phyloP scores from a whole-genome alignment of 2,888 invertebrate genomes.

The Polia nebulosa region DNA sequence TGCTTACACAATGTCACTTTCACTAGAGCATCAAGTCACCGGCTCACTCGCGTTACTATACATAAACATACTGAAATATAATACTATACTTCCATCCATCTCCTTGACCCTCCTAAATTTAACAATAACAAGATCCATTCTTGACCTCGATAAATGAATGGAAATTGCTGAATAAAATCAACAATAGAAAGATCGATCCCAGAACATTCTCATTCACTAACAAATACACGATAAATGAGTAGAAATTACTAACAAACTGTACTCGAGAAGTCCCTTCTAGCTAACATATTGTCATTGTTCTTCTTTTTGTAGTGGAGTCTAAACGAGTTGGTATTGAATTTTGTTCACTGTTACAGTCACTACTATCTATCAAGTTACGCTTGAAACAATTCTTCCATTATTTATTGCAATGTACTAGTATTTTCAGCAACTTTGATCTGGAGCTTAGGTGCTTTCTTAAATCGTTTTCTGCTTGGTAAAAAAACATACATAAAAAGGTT shows the following conservation, averaged over 20 bases:
- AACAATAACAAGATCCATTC: neutral
- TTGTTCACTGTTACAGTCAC: slow-evolving; percentile 51
- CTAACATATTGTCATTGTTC: slow-evolving; percentile 45
- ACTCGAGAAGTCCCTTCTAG: slow-evolving; percentile 13
- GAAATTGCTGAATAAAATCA: neutral
- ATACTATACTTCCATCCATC: too few species aligned
- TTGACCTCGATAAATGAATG: neutral
- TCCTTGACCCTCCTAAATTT: neutral
- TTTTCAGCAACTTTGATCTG: slow-evolving; percentile 27
- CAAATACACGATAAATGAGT: slow-evolving; percentile 24
- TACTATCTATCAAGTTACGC: slow-evolving; percentile 62
- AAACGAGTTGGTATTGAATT: slow-evolving; percentile 44
- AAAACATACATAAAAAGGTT: too few species aligned
- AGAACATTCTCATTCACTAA: neutral
- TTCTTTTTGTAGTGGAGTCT: slow-evolving; percentile 14
- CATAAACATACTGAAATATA: too few species aligned
- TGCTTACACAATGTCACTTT: too few species aligned
- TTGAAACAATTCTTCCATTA: slow-evolving; percentile 50
- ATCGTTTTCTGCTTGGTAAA: too few species aligned
- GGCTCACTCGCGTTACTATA: too few species aligned
- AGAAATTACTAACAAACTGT: slow-evolving; percentile 28
- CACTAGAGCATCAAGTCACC: too few species aligned
- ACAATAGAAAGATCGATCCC: neutral
- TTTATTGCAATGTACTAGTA: slow-evolving; percentile 51
- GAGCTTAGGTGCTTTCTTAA: neutral